A percentile compares a stretch with the other conserved stretches of the same genome.
Conservation (phyloP, 1,140 invertebrate genomes). For the Drosophila leontia region DNA sequence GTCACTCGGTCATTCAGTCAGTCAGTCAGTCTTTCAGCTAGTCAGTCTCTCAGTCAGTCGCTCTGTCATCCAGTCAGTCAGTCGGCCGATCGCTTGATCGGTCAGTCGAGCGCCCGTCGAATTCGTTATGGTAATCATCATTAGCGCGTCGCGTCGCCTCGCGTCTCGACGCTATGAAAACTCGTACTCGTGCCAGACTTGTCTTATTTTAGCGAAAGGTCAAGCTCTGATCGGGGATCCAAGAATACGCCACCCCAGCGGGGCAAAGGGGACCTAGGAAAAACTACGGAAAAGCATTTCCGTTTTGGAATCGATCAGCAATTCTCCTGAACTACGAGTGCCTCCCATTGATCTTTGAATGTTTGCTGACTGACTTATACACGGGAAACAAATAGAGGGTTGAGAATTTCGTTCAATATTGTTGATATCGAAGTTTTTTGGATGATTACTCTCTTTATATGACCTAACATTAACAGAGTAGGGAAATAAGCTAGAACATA, state of each 20-base stretch:
- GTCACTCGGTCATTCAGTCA: slow-evolving; percentile 45
- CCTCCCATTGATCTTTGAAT: slow-evolving; percentile 34
- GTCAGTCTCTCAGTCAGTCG: slow-evolving; percentile 12
- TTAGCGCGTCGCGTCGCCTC: slow-evolving; percentile 41
- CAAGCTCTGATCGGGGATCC: slow-evolving; percentile 48
- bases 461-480: background rate
- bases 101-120: slow-evolving; percentile 50
- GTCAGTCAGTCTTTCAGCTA: slow-evolving; percentile 15
- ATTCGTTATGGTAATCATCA: slow-evolving; percentile 80
- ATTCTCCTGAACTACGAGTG: slow-evolving; percentile 34
- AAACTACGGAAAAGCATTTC: slow-evolving; percentile 62
- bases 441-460: background rate
- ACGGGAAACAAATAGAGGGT: background rate
- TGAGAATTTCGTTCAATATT: too few species aligned
- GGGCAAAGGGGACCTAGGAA: slow-evolving; percentile 22
- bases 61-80: slow-evolving; percentile 15
- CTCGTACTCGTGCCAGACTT: slow-evolving; percentile 53
- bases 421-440: background rate
- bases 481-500: background rate
- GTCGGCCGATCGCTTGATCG: slow-evolving; percentile 25
- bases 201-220: slow-evolving; percentile 73
- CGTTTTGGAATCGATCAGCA: slow-evolving; percentile 55
- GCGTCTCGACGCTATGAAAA: background rate
- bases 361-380: slow-evolving; percentile 44
- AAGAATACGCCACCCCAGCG: slow-evolving; percentile 51